Evolutionary conservation across 2,797 vertebrate species (phyloP).

Genomic region (Bucorvus abyssinicus): DNA sequence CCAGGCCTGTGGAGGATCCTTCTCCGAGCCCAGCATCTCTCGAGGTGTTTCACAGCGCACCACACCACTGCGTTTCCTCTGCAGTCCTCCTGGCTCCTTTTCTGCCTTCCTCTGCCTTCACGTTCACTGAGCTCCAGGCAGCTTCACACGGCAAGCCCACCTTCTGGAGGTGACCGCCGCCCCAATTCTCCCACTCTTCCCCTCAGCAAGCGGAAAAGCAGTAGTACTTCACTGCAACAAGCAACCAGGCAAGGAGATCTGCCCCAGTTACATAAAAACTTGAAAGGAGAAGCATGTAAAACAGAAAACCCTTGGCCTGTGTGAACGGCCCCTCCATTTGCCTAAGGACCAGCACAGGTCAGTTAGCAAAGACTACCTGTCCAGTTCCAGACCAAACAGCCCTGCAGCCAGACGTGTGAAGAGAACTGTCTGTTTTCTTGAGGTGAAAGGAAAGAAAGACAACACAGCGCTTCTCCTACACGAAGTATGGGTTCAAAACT

Average conservation of each 20-base stretch:
- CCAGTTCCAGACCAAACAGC: not conserved
- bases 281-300: not conserved
- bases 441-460: not conserved
- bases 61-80: not conserved
- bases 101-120: not conserved
- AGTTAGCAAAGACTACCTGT: not conserved
- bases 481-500: not conserved
- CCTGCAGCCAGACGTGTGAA: not conserved
- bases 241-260: not conserved
- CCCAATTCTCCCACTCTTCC: not conserved
- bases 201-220: not conserved
- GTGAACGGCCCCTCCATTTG: not conserved
- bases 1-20: not conserved
- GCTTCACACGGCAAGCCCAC: not conserved
- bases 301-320: not conserved
- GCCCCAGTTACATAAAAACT: not conserved
- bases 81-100: not conserved
- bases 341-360: not conserved
- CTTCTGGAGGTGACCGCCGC: not conserved
- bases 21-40: not conserved
- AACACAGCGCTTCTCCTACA: not conserved
- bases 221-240: not conserved
- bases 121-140: not conserved
- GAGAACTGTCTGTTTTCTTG: not conserved
- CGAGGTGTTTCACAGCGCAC: not conserved